Percentiles rank a stretch among this genome's conserved stretches.
These are phyloP conservation scores for Pristis pectinata DNA, from an alignment of 2,797 vertebrate genomes.

Conservation along the genomic window DNA sequence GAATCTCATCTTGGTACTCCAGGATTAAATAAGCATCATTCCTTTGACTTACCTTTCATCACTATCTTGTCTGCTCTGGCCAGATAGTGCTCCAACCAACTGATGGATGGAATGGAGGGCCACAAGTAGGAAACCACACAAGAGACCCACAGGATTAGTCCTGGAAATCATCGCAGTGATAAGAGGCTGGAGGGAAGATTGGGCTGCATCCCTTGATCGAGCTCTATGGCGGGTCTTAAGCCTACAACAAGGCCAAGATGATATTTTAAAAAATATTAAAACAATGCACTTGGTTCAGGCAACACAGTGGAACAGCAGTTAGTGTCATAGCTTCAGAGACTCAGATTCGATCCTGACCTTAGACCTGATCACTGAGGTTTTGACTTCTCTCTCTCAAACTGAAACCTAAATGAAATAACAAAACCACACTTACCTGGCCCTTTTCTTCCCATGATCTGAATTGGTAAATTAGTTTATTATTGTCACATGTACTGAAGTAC, in stretches of 20 bases:
- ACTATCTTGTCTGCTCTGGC: neutral
- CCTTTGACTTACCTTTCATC: neutral
- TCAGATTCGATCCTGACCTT: too few relatives aligned
- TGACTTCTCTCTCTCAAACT: neutral
- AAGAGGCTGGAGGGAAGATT: neutral
- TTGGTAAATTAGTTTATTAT: too few relatives aligned
- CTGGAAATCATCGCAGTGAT: neutral
- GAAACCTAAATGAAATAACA: neutral
- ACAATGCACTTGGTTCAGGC: too few relatives aligned
- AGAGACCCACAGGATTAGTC: neutral
- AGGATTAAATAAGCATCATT: neutral
- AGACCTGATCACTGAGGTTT: neutral
- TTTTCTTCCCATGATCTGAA: neutral
- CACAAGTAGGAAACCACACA: neutral
- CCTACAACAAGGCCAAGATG: too few relatives aligned
- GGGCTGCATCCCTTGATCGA: too few relatives aligned
- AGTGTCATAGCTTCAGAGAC: too few relatives aligned
- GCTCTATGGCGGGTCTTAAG: too few relatives aligned
- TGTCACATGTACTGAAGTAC: too few relatives aligned
- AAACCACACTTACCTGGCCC: neutral
- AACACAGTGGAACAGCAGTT: too few relatives aligned
- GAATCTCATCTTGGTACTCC: too few relatives aligned
- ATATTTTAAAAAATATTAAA: too few relatives aligned
- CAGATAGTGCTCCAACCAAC: neutral
- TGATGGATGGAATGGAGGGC: neutral